Percentiles rank a stretch among this genome's conserved stretches.
Conservation (phyloP, 2,113 vertebrate genomes). For the Crotophaga sulcirostris region DNA sequence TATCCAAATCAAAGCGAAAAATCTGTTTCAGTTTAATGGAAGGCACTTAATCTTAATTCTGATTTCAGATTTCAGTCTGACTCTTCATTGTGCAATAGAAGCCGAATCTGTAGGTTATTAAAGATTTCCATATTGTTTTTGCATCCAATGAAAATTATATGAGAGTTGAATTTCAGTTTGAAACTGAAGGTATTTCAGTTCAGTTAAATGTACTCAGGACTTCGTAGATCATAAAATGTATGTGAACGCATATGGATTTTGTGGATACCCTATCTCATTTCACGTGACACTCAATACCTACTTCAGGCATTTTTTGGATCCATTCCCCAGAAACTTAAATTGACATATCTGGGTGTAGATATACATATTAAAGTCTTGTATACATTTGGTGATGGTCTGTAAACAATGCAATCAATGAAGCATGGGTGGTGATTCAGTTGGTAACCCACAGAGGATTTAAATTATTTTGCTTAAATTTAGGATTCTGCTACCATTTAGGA, state of each 20-base stretch:
- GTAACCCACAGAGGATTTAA: neutral
- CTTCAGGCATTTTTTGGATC: neutral
- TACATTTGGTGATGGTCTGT: neutral
- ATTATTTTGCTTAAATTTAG: neutral
- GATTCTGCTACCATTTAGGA: neutral
- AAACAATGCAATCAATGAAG: neutral
- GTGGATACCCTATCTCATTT: neutral
- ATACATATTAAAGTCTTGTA: neutral
- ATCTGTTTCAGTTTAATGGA: neutral
- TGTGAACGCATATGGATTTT: neutral
- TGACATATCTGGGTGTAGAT: neutral
- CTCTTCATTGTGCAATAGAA: neutral
- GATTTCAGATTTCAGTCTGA: neutral
- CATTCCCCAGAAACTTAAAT: neutral
- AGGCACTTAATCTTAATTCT: neutral
- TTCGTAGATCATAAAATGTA: neutral
- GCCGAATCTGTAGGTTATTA: neutral
- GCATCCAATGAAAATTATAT: neutral
- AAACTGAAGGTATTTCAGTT: neutral
- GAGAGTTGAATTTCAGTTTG: neutral
- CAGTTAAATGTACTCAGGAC: neutral
- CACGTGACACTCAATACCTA: neutral
- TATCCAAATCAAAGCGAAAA: neutral
- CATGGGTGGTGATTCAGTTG: neutral
- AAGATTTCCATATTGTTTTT: neutral